Evolutionary conservation across 23 tunicate species (phyloP).

Genomic region (Oikopleura vanhoeffeni): DNA sequence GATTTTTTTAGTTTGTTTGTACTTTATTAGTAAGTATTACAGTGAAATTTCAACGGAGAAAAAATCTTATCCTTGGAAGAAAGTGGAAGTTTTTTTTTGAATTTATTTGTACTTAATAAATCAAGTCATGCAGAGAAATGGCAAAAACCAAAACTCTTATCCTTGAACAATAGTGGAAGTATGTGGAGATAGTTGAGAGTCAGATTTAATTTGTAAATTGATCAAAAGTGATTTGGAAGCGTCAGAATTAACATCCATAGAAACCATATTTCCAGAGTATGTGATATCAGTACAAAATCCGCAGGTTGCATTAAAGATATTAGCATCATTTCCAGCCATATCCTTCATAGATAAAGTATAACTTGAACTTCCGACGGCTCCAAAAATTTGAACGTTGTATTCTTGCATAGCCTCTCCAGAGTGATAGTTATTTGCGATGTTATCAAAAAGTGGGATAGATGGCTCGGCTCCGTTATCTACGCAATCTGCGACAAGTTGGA

Average conservation of each 20-base stretch:
- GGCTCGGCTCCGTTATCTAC: neutral
- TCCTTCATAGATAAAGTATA: neutral
- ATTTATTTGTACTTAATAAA: no score
- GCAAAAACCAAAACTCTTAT: no score
- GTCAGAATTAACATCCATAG: neutral
- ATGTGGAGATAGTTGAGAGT: neutral
- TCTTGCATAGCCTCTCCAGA: neutral
- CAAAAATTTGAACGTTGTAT: neutral
- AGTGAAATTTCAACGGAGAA: no score
- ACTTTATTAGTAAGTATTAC: no score
- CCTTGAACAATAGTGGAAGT: neutral
- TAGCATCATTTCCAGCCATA: neutral
- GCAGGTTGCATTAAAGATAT: neutral
- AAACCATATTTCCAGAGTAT: neutral
- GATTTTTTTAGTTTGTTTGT: no score
- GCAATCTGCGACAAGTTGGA: neutral
- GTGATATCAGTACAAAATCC: neutral
- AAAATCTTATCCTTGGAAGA: no score
- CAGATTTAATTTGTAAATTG: neutral
- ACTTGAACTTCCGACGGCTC: neutral
- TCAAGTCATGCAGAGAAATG: no score
- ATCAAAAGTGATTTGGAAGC: neutral
- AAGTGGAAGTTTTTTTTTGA: no score
- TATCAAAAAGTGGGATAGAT: neutral
- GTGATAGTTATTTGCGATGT: slow-evolving; percentile 9